These are phyloP conservation scores for Lycaon pictus DNA, from an alignment of 2,113 vertebrate genomes.

Conservation along the genomic window DNA sequence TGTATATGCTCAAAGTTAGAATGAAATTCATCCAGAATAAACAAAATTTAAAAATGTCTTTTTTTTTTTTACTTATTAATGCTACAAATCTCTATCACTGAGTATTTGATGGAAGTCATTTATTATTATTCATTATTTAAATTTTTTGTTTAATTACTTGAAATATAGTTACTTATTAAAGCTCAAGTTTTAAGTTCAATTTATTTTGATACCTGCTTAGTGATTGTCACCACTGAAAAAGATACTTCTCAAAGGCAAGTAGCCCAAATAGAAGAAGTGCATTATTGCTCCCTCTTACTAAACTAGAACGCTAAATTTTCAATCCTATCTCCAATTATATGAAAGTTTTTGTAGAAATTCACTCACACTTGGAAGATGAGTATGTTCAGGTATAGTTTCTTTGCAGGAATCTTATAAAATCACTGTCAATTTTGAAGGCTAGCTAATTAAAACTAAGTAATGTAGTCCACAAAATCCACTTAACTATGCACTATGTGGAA, in stretches of 20 bases:
- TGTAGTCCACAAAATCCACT: neutral
- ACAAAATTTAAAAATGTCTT: neutral
- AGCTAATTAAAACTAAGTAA: slow-evolving; percentile 36
- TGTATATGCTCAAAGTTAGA: neutral
- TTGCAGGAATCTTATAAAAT: slow-evolving; percentile 45
- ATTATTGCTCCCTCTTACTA: neutral
- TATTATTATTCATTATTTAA: neutral
- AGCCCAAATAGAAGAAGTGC: slow-evolving; percentile 26
- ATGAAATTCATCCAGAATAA: neutral
- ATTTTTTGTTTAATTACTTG: neutral
- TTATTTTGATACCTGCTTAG: slow-evolving; percentile 26
- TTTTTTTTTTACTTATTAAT: neutral
- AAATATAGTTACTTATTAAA: slow-evolving; percentile 3
- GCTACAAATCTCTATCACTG: neutral
- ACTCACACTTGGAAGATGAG: slow-evolving; percentile 32
- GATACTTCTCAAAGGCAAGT: neutral
- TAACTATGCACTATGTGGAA: neutral
- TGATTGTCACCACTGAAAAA: neutral
- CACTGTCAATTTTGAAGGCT: neutral
- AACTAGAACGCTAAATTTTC: slow-evolving; percentile 57
- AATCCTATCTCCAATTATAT: slow-evolving; percentile 34
- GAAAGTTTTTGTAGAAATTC: slow-evolving; percentile 60
- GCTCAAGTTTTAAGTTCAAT: neutral
- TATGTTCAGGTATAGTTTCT: slow-evolving; percentile 58
- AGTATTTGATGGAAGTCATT: neutral